Base-by-base conservation (phyloP, 2,888 invertebrate genomes). In the Drosophila incognita region DNA sequence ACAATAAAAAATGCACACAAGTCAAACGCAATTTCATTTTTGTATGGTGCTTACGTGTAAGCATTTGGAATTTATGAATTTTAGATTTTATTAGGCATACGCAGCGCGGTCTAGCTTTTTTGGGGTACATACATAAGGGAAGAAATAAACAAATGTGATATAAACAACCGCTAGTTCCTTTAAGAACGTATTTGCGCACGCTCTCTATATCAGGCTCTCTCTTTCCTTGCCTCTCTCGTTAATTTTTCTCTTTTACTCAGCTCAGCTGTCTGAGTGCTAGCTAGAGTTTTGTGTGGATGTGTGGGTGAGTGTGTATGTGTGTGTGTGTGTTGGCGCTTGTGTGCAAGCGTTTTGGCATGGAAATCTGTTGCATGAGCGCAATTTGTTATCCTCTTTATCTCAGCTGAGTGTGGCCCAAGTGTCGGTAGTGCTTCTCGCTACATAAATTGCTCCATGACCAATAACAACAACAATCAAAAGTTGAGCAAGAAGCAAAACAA, bases 341-440 rank as follows among this genome's bases (percentile, higher is more conserved):
- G 61, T 60, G 46, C 4, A 38, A 68, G 27, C 68, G 65, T 67
- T 79, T 74, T 77, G 81, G 85, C 74, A 81, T 83, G 90, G 87
- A 87, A 87, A 87, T 87, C 87, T 87, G 87, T 87, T 87, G 87
- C 87, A 90, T 82, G 87, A 79, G 83, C 89, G 78, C 90, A 80
- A 89, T 87, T 87, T 90, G 83, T 90, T 90, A 83, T 90, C 89
- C 90, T 82, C 88, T 80, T 89, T 89, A 86, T 80, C 84, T 90
- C 79, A 88, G 89, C 86, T 90, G 90, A 90, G 86, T 88, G 90
- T 87, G 85, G 86, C 57, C 86, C 70, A 75, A 89, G 85, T 86
- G 88, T 77, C 86, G 78, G 76, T 85, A 82, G 83, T 74, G 77
- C 74, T 90, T 78, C 81, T 90, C 86, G 83, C 90, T 75, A 90